Evolutionary conservation across 2,888 invertebrate genomes (phyloP), one percentile per base, ranked within the genome.

Genomic region (Caenorhabditis panamensis): DNA sequence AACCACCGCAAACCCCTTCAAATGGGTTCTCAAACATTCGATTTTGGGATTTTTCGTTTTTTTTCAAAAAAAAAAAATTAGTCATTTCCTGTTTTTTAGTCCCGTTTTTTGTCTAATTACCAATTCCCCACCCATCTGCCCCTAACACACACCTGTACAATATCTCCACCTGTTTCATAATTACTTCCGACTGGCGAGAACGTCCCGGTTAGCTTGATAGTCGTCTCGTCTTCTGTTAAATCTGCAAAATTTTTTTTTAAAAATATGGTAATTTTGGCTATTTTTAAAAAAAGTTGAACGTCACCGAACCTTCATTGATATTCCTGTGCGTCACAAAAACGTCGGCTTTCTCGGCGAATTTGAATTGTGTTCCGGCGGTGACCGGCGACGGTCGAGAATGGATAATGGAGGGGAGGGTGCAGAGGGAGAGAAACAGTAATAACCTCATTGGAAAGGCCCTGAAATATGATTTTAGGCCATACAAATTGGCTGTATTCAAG

Each of bases 141-240:
- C 9, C 31, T 41, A 63, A 44, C 0, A 64, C 86, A 20, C 24
- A 87, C 87, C 84, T 87, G 87, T 13, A 87, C 87, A 58, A 87
- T 69, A 51, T 85, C 83, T 22, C 83, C 87, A 64, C 75, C 71
- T 47, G 84, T 84, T 67, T 87, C 87, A 66, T 85, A 87, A 81
- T 84, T 86, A 58, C 64, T 78, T 49, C 87, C 87, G 49, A 82
- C 83, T n/a, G 83, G 69, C n/a, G 86, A 86, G 77, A 85, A 87
- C 13, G 82, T 77, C 18, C 86, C 86, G 47, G 69, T 49, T 31
- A 86, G 64, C n/a, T 75, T 80, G 41, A 75, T 67, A 11, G 67
- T 73, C 24, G 67, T 67, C 49, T 79, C 79, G 11, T 72, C 54
- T 49, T 79, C 68, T 1, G 68, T 79, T 41, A 73, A 51, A 62